phyloP scores from a whole-genome alignment of 2,113 vertebrate genomes.

The Ploceus nigricollis region DNA sequence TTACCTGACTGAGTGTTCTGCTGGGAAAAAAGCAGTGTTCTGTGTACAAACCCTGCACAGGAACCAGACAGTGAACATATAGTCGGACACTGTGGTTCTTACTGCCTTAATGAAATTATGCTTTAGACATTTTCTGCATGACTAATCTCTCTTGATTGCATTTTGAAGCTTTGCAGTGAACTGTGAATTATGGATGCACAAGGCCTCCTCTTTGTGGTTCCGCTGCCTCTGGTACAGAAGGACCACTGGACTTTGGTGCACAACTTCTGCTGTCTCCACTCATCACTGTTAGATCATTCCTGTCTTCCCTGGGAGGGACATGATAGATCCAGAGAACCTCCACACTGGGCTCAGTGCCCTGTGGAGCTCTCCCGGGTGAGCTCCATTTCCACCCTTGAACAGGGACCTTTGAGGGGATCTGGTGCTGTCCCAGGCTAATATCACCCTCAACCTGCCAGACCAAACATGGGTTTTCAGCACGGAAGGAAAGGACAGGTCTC shows the following conservation, averaged over 20 bases:
- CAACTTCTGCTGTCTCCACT: too few relatives aligned
- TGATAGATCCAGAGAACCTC: neutral
- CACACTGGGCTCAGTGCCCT: neutral
- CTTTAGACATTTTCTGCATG: neutral
- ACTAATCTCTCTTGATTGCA: neutral
- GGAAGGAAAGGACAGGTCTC: neutral
- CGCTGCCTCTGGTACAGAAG: neutral
- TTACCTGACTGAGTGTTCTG: neutral
- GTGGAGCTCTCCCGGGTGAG: neutral
- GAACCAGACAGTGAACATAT: neutral
- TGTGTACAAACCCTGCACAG: neutral
- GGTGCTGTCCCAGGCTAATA: neutral
- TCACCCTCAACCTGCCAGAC: neutral
- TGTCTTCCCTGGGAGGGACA: neutral
- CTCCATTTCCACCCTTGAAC: neutral
- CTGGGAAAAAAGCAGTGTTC: neutral
- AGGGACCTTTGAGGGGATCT: neutral
- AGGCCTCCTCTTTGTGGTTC: neutral
- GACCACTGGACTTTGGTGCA: fast-evolving
- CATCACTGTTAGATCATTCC: fast-evolving
- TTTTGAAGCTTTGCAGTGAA: neutral
- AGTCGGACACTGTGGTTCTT: neutral
- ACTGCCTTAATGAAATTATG: neutral
- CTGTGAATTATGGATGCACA: neutral
- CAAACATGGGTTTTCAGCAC: neutral